A percentile compares a stretch with the other conserved stretches of the same genome.
These are phyloP conservation scores for Apis florea DNA, from an alignment of 1,140 invertebrate species.

Conservation along the genomic window DNA sequence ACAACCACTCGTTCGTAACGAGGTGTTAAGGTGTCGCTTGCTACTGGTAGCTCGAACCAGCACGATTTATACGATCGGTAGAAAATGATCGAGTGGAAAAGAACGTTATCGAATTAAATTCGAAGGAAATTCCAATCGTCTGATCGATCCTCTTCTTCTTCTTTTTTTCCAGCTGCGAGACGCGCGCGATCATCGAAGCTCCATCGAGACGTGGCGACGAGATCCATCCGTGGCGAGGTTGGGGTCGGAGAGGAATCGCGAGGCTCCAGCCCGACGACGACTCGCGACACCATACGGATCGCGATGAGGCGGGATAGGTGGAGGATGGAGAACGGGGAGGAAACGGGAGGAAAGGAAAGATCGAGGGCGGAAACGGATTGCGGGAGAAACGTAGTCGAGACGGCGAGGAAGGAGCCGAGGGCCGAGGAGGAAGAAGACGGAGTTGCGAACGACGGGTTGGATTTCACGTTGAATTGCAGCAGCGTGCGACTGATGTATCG, in stretches of 20 bases:
- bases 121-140: background rate
- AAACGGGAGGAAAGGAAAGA: constrained; percentile 30
- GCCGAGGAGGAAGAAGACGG: constrained; percentile 54
- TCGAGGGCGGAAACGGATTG: constrained; percentile 19
- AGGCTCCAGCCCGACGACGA: constrained; percentile 73
- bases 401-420: constrained; percentile 31
- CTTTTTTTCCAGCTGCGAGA: constrained; percentile 38
- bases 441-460: constrained; percentile 68
- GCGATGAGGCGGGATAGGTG: constrained; percentile 71
- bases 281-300: constrained; percentile 71
- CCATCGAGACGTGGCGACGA: constrained; percentile 43
- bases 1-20: too few relatives aligned
- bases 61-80: too few relatives aligned
- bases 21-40: too few relatives aligned
- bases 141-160: background rate
- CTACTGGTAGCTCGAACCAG: too few relatives aligned
- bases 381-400: constrained; percentile 24
- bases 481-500: constrained; percentile 71
- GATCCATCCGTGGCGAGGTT: constrained; percentile 70
- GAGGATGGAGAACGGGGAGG: constrained; percentile 15
- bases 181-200: background rate
- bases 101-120: background rate
- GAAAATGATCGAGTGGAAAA: too few relatives aligned
- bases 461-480: constrained; percentile 75
- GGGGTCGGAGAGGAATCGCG: constrained; percentile 60